A percentile compares a stretch with the other conserved stretches of the same genome.
Evolutionary conservation across 2,888 invertebrate genomes (phyloP).

Genomic region (Ochlodes sylvanus): DNA sequence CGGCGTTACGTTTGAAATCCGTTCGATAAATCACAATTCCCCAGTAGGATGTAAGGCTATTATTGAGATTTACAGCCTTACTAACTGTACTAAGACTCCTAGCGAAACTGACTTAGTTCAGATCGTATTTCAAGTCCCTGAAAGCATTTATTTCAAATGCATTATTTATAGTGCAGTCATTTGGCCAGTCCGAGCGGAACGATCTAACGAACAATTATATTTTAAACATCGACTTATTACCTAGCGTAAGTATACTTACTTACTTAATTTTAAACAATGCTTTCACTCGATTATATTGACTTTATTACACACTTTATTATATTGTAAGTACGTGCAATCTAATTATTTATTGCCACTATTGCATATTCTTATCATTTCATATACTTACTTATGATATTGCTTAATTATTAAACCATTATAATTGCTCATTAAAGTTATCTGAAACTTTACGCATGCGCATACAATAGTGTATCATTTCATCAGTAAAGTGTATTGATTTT

Average conservation of each 20-base stretch:
- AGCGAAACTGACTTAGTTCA: conserved; percentile 17
- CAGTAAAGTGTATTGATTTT: too few species aligned
- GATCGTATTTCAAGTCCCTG: conserved; percentile 26
- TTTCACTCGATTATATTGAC: background rate
- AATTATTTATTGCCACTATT: background rate
- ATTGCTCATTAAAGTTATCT: too few species aligned
- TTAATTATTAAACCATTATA: too few species aligned
- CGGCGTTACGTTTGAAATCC: conserved; percentile 36
- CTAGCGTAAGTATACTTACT: conserved; percentile 10
- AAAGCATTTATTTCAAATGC: conserved; percentile 29
- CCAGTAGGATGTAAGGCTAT: conserved; percentile 34
- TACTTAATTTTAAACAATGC: background rate
- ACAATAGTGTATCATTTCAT: too few species aligned
- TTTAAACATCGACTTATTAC: conserved; percentile 11
- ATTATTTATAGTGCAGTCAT: conserved; percentile 20
- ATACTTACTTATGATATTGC: too few species aligned
- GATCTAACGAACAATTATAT: conserved; percentile 11
- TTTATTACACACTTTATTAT: background rate
- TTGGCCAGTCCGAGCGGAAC: background rate
- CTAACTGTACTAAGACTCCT: conserved; percentile 33
- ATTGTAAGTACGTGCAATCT: background rate
- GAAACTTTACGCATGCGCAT: too few species aligned
- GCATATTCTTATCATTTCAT: too few species aligned
- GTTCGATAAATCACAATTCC: conserved; percentile 37
- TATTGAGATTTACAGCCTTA: conserved; percentile 34